phyloP scores from a whole-genome alignment of 2,888 invertebrate species.

The Caenorhabditis zanzibari region DNA sequence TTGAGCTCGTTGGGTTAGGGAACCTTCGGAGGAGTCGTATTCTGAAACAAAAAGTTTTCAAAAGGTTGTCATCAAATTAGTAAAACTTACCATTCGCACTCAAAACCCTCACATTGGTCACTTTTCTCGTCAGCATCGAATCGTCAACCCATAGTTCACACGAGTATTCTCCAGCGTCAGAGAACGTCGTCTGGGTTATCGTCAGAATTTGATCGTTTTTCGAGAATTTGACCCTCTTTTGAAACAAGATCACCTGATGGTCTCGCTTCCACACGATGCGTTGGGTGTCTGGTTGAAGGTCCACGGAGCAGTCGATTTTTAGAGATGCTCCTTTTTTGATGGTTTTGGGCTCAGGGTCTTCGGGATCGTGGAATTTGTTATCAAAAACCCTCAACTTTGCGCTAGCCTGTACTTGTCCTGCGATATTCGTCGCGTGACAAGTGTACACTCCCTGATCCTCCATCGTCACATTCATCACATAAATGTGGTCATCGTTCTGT shows the following conservation, averaged over 20 bases:
- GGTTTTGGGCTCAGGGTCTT: slow-evolving; percentile 21
- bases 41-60: slow-evolving; percentile 31
- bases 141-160: slow-evolving; percentile 74
- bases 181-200: slow-evolving; percentile 54
- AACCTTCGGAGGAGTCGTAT: slow-evolving; percentile 17
- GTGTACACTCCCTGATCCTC: slow-evolving; percentile 72
- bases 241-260: slow-evolving; percentile 46
- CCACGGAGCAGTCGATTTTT: slow-evolving; percentile 67
- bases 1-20: slow-evolving; percentile 24
- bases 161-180: slow-evolving; percentile 70
- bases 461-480: slow-evolving; percentile 69
- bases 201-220: slow-evolving; percentile 37
- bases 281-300: slow-evolving; percentile 53
- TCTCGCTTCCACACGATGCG: slow-evolving; percentile 57
- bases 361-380: slow-evolving; percentile 43
- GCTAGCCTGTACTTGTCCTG: slow-evolving; percentile 66
- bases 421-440: slow-evolving; percentile 70
- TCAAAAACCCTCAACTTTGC: slow-evolving; percentile 68
- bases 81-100: slow-evolving; percentile 32
- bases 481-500: slow-evolving; percentile 73
- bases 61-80: not conserved
- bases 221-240: slow-evolving; percentile 25
- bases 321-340: slow-evolving; percentile 49
- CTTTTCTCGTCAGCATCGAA: slow-evolving; percentile 61
- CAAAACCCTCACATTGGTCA: slow-evolving; percentile 48